phyloP scores from a whole-genome alignment of 2,888 invertebrate genomes.

The Epirrita christyi region DNA sequence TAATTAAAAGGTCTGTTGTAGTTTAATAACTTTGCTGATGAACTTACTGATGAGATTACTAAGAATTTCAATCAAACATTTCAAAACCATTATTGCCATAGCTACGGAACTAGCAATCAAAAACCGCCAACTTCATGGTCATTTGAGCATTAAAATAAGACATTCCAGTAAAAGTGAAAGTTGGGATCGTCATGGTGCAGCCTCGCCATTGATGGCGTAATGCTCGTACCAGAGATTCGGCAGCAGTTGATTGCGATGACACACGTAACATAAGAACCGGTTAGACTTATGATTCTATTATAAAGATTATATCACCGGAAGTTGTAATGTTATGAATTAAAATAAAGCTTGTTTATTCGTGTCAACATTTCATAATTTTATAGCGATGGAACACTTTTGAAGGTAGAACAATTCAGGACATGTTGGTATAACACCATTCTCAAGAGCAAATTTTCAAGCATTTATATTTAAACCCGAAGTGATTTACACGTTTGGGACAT shows the following conservation, averaged over 20 bases:
- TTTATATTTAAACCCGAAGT: no score
- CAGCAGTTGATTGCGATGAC: conserved; percentile 50
- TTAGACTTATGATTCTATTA: conserved; percentile 24
- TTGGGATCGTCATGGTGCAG: conserved; percentile 42
- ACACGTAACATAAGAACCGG: conserved; percentile 58
- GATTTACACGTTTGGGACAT: no score
- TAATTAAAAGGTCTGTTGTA: no score
- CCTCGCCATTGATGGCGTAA: conserved; percentile 52
- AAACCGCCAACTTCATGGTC: conserved; percentile 27
- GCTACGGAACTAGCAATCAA: conserved; percentile 1
- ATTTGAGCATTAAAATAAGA: conserved; percentile 31
- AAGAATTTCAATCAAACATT: no score
- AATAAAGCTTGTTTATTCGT: conserved; percentile 38
- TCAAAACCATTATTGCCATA: not conserved
- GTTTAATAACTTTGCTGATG: no score
- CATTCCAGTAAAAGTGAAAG: conserved; percentile 54
- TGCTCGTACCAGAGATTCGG: conserved; percentile 43
- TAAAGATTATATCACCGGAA: conserved; percentile 35
- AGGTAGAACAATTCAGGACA: no score
- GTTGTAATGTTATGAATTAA: conserved; percentile 26
- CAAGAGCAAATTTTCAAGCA: no score
- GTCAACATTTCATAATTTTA: conserved; percentile 30
- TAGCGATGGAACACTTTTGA: conserved; percentile 36
- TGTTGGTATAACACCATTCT: no score
- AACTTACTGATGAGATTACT: not conserved